Evolutionary conservation across 2,888 invertebrate species (phyloP).

Genomic region (Eurytoma californica): DNA sequence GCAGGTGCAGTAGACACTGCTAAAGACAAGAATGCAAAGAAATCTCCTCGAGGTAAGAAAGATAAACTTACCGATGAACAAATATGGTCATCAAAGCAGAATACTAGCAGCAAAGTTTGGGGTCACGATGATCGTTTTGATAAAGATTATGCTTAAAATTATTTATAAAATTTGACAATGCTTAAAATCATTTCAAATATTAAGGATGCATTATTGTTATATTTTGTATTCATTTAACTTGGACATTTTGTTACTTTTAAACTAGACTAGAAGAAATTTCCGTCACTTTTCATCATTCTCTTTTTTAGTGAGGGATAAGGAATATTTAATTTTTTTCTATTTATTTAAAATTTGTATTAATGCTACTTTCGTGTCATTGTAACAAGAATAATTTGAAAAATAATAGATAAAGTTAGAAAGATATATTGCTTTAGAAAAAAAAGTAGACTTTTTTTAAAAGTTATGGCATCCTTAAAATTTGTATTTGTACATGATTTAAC

Average conservation of each 20-base stretch:
- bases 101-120: constrained; percentile 62
- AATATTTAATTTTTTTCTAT: background rate
- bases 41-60: constrained; percentile 55
- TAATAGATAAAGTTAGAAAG: background rate
- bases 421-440: background rate
- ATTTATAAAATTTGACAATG: background rate
- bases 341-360: background rate
- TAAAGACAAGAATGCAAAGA: constrained; percentile 58
- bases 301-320: no score
- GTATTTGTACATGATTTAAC: background rate
- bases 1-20: constrained; percentile 62
- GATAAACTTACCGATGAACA: constrained; percentile 61
- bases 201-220: background rate
- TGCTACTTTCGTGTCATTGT: background rate
- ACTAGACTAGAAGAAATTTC: no score
- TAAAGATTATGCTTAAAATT: constrained; percentile 58
- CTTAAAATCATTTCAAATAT: background rate
- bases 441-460: no score
- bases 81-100: constrained; percentile 60
- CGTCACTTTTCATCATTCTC: no score
- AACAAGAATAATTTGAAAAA: background rate
- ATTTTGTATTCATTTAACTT: background rate
- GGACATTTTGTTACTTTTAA: no score
- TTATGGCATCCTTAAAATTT: background rate
- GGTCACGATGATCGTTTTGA: constrained; percentile 66